Percentiles rank a stretch among this genome's conserved stretches.
phyloP scores from a whole-genome alignment of 2,888 invertebrate species.

The Melanotus villosus region DNA sequence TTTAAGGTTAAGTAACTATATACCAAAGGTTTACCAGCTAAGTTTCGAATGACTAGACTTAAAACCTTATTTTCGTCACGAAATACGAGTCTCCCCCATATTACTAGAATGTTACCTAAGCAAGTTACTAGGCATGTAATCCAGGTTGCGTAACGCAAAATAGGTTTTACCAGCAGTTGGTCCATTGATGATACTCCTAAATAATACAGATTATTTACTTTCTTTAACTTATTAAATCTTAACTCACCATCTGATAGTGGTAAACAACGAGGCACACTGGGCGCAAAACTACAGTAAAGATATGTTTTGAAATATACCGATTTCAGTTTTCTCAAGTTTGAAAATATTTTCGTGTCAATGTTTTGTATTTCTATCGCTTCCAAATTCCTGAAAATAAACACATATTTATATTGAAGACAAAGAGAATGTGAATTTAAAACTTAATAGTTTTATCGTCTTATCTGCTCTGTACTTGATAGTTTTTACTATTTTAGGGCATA shows the following conservation, averaged over 20 bases:
- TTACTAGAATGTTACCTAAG: slow-evolving; percentile 75
- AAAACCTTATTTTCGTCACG: slow-evolving; percentile 76
- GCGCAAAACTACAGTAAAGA: slow-evolving; percentile 75
- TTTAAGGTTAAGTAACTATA: too few relatives aligned
- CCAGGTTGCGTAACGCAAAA: slow-evolving; percentile 75
- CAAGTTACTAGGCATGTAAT: slow-evolving; percentile 74
- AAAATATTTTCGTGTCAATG: slow-evolving; percentile 70
- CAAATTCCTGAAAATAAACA: slow-evolving; percentile 67
- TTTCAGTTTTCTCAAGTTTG: slow-evolving; percentile 68
- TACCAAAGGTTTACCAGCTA: too few relatives aligned
- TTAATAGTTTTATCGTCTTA: too few relatives aligned
- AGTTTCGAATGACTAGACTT: slow-evolving; percentile 76
- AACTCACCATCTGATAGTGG: slow-evolving; percentile 74
- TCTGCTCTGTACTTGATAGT: too few relatives aligned
- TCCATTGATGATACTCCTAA: slow-evolving; percentile 74
- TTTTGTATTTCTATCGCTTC: slow-evolving; percentile 71
- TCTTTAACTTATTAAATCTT: neutral
- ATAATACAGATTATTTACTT: slow-evolving; percentile 8
- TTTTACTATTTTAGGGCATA: too few relatives aligned
- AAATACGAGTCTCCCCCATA: slow-evolving; percentile 74
- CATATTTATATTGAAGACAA: too few relatives aligned
- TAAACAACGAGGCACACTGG: slow-evolving; percentile 72
- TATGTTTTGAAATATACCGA: slow-evolving; percentile 76
- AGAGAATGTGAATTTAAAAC: too few relatives aligned
- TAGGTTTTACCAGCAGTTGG: slow-evolving; percentile 73